Evolutionary conservation across 2,113 vertebrate genomes (phyloP).

Genomic region (Nycticorax nycticorax): DNA sequence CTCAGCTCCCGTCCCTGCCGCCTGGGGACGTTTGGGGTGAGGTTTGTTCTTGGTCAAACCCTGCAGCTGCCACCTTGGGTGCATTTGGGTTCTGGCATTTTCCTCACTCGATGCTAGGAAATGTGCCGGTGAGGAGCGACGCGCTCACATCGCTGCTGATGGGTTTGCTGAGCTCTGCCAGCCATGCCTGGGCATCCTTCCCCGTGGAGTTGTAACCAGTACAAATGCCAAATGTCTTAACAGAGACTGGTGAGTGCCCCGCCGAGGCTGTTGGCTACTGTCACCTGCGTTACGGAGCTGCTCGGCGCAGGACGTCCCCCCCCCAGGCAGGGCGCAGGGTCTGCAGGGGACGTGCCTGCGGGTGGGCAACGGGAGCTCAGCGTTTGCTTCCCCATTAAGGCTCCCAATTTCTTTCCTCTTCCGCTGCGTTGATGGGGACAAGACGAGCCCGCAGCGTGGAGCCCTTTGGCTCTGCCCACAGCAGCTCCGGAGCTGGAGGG

Average conservation of each 20-base stretch:
- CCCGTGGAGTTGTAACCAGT: not conserved
- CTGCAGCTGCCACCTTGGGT: fast-evolving
- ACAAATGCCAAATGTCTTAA: not conserved
- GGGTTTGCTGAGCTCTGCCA: not conserved
- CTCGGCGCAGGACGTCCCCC: fast-evolving
- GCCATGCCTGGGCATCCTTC: not conserved
- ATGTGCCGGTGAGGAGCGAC: not conserved
- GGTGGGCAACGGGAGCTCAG: too few species aligned
- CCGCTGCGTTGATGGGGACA: fast-evolving
- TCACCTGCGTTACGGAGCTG: not conserved
- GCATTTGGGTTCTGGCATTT: not conserved
- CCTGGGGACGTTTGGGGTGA: not conserved
- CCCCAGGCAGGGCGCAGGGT: not conserved
- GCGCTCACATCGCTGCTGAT: fast-evolving
- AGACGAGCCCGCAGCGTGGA: not conserved
- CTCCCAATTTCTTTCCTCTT: not conserved
- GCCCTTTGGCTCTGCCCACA: not conserved
- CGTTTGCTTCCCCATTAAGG: not conserved
- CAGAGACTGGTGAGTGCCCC: not conserved
- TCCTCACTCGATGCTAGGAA: not conserved
- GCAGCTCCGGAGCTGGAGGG: not conserved
- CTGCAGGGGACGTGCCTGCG: not conserved
- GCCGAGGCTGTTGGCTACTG: not conserved
- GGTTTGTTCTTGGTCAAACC: not conserved
- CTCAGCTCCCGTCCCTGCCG: not conserved